phyloP scores from a whole-genome alignment of 2,797 vertebrate genomes.

The Chelon auratus region DNA sequence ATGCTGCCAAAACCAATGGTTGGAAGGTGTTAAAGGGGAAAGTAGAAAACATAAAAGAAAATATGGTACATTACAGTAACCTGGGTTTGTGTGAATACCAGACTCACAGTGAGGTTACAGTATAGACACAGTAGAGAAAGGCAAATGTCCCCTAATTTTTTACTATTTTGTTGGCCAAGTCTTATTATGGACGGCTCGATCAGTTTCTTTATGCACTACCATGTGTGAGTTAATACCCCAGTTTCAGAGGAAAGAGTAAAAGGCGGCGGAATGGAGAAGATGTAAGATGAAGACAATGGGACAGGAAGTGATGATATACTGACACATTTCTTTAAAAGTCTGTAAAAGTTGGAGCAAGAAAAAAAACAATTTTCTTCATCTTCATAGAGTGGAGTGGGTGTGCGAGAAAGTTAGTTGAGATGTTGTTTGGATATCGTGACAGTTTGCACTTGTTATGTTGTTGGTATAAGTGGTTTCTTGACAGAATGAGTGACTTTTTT shows the following conservation, averaged over 20 bases:
- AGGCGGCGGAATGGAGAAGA: neutral
- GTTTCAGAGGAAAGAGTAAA: conserved; percentile 2
- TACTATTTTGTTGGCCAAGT: too few relatives aligned
- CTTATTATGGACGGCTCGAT: too few relatives aligned
- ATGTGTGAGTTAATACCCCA: conserved; percentile 21
- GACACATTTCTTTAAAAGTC: neutral
- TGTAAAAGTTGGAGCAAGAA: conserved; percentile 13
- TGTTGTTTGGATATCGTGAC: conserved; percentile 4
- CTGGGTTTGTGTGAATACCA: conserved; percentile 5
- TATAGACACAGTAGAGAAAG: conserved; percentile 6
- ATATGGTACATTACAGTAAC: neutral
- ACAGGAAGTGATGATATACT: neutral
- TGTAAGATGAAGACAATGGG: conserved; percentile 12
- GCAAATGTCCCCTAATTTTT: neutral
- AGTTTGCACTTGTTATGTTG: neutral
- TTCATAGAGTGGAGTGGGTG: neutral
- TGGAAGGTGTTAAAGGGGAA: neutral
- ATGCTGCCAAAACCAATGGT: conserved; percentile 9
- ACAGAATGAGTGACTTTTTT: neutral
- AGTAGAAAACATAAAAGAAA: conserved; percentile 7
- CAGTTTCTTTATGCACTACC: neutral
- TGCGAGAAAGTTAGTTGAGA: neutral
- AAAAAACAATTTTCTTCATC: neutral
- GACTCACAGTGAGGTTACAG: neutral
- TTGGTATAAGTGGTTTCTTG: neutral